A percentile compares a stretch with the other conserved stretches of the same genome.
These are phyloP conservation scores for Indri indri DNA, from an alignment of 2,113 vertebrate species.

Conservation along the genomic window DNA sequence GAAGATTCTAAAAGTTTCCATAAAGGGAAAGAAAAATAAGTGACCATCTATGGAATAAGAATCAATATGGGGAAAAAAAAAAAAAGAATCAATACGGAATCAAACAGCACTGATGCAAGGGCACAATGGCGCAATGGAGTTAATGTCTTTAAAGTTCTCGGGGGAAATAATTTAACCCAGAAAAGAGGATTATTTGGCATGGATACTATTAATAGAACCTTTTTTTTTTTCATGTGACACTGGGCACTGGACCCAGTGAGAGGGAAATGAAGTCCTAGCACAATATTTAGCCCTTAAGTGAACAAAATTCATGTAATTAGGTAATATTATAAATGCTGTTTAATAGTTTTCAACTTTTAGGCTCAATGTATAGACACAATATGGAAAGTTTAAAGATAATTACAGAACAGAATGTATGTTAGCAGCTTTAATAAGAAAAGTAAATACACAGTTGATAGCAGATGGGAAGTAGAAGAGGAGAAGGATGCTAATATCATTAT, in stretches of 20 bases:
- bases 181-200: not conserved
- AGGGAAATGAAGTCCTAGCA: conserved; percentile 12
- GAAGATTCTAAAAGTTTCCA: not conserved
- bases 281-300: not conserved
- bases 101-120: not conserved
- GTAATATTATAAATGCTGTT: not conserved
- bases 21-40: conserved; percentile 23
- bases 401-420: not conserved
- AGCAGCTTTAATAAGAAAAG: not conserved
- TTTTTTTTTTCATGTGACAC: no score
- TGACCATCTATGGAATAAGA: not conserved
- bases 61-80: not conserved
- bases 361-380: not conserved
- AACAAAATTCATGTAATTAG: not conserved
- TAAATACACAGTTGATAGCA: not conserved
- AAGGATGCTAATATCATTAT: not conserved
- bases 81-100: not conserved
- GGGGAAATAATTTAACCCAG: not conserved
- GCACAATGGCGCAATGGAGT: not conserved
- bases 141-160: not conserved
- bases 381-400: not conserved
- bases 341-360: not conserved
- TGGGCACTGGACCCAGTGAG: not conserved
- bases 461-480: not conserved
- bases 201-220: no score